These are phyloP conservation scores for Hiodon tergisus DNA, from an alignment of 2,113 vertebrate species.

Conservation along the genomic window DNA sequence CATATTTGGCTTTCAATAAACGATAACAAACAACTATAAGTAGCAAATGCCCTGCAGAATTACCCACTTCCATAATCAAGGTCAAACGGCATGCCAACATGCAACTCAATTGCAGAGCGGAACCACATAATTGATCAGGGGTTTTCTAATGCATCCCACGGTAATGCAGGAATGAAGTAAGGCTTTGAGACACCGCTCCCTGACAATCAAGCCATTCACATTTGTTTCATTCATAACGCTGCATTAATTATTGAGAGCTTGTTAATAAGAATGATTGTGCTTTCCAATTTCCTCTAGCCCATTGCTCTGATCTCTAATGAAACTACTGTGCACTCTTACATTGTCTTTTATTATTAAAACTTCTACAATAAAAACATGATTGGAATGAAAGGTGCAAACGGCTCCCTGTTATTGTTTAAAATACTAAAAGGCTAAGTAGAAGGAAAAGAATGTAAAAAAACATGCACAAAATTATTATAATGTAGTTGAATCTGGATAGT, in stretches of 20 bases:
- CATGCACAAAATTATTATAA: too few species aligned
- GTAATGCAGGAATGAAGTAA: conserved; percentile 15
- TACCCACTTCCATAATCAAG: not conserved
- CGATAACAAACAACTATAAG: too few species aligned
- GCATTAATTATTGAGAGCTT: conserved; percentile 26
- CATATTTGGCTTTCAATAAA: too few species aligned
- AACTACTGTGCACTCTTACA: conserved; percentile 5
- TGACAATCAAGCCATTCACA: conserved; percentile 5
- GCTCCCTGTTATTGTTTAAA: not conserved
- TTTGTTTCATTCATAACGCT: conserved; percentile 16
- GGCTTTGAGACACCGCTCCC: conserved; percentile 3
- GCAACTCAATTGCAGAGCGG: not conserved
- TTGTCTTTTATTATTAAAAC: conserved; percentile 2
- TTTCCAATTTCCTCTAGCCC: conserved; percentile 12
- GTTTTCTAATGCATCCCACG: conserved; percentile 12
- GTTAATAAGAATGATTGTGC: conserved; percentile 28
- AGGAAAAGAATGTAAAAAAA: too few species aligned
- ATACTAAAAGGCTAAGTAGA: not conserved
- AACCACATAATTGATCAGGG: not conserved
- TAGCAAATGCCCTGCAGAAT: not conserved
- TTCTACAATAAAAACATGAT: conserved; percentile 1
- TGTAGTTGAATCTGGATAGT: too few species aligned
- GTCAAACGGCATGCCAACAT: not conserved
- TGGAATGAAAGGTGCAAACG: not conserved
- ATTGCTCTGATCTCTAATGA: conserved; percentile 18